A percentile compares a stretch with the other conserved stretches of the same genome.
phyloP scores from a whole-genome alignment of 2,888 invertebrate species.

The Amblyteles armatorius region DNA sequence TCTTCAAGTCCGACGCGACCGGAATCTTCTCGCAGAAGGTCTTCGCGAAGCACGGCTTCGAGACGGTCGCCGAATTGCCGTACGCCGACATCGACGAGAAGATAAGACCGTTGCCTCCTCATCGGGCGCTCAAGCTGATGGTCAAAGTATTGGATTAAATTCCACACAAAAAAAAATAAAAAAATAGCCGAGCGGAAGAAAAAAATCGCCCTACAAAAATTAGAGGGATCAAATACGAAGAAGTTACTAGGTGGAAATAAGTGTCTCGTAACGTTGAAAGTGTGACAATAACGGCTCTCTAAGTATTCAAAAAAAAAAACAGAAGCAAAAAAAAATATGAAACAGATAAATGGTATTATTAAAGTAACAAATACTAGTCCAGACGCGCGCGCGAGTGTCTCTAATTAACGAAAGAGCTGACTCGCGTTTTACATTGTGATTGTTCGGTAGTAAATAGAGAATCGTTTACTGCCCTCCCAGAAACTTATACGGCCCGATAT shows the following conservation, averaged over 20 bases:
- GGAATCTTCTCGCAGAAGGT: conserved; percentile 92
- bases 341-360: conserved; percentile 46
- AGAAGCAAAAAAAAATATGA: conserved; percentile 49
- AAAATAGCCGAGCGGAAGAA: not conserved
- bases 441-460: conserved; percentile 58
- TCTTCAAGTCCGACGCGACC: conserved; percentile 93
- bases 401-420: conserved; percentile 67
- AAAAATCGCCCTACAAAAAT: conserved; percentile 40
- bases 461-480: conserved; percentile 58
- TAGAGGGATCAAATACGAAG: conserved; percentile 55
- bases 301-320: conserved; percentile 64
- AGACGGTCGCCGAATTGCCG: conserved; percentile 87
- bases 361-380: conserved; percentile 46
- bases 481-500: conserved; percentile 47
- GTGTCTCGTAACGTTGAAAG: conserved; percentile 78
- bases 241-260: conserved; percentile 74
- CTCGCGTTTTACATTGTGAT: conserved; percentile 62
- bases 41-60: conserved; percentile 89
- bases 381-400: conserved; percentile 58
- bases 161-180: conserved; percentile 26
- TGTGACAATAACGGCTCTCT: conserved; percentile 82
- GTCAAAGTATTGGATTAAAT: conserved; percentile 82
- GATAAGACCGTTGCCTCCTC: conserved; percentile 89
- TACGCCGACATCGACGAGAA: conserved; percentile 91
- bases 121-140: conserved; percentile 90